Conservation (phyloP, 1,140 invertebrate species). For the Pogonus chalceus region DNA sequence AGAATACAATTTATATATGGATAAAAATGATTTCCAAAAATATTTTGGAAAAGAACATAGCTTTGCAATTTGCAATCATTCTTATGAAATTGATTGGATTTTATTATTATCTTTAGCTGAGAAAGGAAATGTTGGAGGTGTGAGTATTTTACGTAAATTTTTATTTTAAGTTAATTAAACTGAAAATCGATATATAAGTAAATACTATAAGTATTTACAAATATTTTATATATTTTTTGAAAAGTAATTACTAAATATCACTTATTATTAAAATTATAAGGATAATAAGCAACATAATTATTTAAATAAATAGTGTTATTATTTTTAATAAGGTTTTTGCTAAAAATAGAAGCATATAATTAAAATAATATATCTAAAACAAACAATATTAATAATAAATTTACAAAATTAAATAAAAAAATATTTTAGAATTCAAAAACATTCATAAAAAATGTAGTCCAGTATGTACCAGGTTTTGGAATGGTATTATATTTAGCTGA, state of each 20-base stretch:
- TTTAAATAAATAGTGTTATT: neutral
- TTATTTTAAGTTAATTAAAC: neutral
- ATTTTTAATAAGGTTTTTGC: neutral
- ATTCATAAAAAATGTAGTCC: constrained; percentile 80
- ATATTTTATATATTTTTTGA: neutral
- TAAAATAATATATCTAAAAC: neutral
- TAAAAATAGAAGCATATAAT: neutral
- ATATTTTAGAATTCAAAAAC: constrained; percentile 75
- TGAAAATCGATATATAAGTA: neutral
- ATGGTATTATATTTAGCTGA: constrained; percentile 89
- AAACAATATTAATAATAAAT: neutral
- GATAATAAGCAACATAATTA: neutral
- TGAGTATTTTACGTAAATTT: constrained; percentile 38
- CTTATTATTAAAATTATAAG: neutral
- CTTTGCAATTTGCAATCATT: constrained; percentile 88
- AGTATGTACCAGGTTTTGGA: constrained; percentile 80
- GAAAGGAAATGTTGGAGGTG: constrained; percentile 62
- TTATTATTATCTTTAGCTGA: constrained; percentile 81
- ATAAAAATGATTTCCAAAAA: constrained; percentile 67
- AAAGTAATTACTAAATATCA: neutral
- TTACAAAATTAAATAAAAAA: constrained; percentile 14
- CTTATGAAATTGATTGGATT: constrained; percentile 92
- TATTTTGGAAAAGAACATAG: constrained; percentile 81
- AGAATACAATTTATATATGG: constrained; percentile 63
- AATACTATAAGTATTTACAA: neutral